A percentile compares a stretch with the other conserved stretches of the same genome.
phyloP scores from a whole-genome alignment of 23 tunicate species.

The Ascidia mentula region DNA sequence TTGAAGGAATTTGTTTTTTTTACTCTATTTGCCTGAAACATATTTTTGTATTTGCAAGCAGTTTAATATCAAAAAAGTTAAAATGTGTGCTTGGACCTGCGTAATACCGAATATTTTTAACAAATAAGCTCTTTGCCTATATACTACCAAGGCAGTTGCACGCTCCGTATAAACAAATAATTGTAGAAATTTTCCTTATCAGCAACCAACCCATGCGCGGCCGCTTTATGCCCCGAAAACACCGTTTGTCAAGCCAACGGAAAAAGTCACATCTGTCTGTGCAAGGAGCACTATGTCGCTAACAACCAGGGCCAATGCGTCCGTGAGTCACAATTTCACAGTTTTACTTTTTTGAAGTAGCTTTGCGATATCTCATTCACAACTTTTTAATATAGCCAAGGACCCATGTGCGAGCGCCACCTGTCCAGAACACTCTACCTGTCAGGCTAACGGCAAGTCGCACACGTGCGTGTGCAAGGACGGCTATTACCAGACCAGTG shows the following conservation, averaged over 20 bases:
- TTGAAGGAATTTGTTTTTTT: no score
- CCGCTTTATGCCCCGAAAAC: neutral
- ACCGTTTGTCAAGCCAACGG: neutral
- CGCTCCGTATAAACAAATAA: no score
- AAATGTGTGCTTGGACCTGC: no score
- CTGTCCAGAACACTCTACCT: neutral
- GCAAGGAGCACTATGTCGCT: neutral
- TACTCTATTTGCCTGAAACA: no score
- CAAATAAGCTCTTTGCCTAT: no score
- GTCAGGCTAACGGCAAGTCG: neutral
- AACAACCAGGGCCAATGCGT: neutral
- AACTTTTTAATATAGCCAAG: neutral
- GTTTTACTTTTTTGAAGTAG: neutral
- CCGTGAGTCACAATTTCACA: neutral
- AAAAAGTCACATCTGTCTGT: neutral
- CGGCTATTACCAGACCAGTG: neutral
- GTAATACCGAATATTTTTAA: no score
- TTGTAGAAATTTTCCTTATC: no score
- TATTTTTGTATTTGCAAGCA: no score
- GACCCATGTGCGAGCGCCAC: conserved; percentile 4
- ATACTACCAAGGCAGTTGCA: no score
- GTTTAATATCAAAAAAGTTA: no score
- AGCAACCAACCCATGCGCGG: neutral
- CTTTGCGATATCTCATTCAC: neutral
- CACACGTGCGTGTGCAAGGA: neutral